Conservation (phyloP, 2,888 invertebrate species). For the Volucella bombylans region DNA sequence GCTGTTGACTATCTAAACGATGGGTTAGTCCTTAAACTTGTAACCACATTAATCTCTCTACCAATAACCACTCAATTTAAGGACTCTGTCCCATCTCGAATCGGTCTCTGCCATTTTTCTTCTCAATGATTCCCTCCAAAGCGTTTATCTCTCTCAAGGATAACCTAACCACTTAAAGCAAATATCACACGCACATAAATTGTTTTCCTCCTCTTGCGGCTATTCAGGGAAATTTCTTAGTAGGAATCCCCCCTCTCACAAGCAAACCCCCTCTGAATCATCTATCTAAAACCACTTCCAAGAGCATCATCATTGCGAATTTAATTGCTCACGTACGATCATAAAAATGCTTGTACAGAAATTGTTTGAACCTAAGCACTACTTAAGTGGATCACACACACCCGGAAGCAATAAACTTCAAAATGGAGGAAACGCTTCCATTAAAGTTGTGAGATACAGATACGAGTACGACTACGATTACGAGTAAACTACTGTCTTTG, state of each 20-base stretch:
- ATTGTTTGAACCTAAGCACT: conserved; percentile 64
- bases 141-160: conserved; percentile 45
- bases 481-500: too few relatives aligned
- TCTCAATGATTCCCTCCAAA: conserved; percentile 20
- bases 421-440: conserved; percentile 48
- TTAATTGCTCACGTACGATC: conserved; percentile 63
- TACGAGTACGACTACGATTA: too few relatives aligned
- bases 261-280: too few relatives aligned
- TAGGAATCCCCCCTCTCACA: too few relatives aligned
- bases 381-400: conserved; percentile 75
- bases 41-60: background rate
- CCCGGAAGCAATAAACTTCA: conserved; percentile 67
- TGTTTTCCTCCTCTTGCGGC: background rate
- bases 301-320: conserved; percentile 45
- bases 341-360: conserved; percentile 62
- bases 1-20: too few relatives aligned
- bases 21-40: too few relatives aligned
- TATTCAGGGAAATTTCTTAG: background rate
- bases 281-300: background rate
- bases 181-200: conserved; percentile 31
- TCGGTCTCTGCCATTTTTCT: conserved; percentile 23
- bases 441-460: conserved; percentile 38
- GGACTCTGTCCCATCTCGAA: background rate
- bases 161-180: conserved; percentile 18
- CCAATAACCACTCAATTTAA: background rate